These are phyloP conservation scores for Teleopsis dalmanni DNA, from an alignment of 1,140 invertebrate genomes.

Conservation along the genomic window DNA sequence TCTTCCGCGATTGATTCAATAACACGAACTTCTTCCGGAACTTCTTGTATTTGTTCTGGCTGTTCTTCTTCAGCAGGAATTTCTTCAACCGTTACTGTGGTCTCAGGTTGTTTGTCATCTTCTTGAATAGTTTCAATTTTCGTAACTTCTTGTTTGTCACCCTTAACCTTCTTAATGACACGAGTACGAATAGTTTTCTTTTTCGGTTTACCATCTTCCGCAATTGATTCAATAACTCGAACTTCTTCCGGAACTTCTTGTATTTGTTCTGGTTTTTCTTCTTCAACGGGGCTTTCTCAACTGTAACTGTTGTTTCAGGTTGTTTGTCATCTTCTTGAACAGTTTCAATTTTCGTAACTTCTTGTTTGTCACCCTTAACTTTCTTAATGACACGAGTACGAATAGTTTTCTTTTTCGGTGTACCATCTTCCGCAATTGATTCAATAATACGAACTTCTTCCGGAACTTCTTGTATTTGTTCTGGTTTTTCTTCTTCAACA, in stretches of 20 bases:
- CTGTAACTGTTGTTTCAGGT: constrained; percentile 27
- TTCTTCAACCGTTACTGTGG: constrained; percentile 9
- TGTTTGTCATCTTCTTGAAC: constrained; percentile 37
- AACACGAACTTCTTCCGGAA: constrained; percentile 22
- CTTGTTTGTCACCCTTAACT: constrained; percentile 31
- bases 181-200: constrained; percentile 27
- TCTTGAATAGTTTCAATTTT: constrained; percentile 39
- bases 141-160: constrained; percentile 37
- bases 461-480: constrained; percentile 17
- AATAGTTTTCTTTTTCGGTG: constrained; percentile 33
- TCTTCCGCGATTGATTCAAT: background rate
- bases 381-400: constrained; percentile 37
- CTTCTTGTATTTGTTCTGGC: constrained; percentile 17
- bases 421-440: constrained; percentile 23
- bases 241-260: constrained; percentile 26
- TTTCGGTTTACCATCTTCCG: constrained; percentile 25
- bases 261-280: constrained; percentile 15
- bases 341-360: constrained; percentile 35
- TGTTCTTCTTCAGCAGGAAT: constrained; percentile 15
- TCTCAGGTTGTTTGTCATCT: constrained; percentile 23
- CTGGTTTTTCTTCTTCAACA: constrained; percentile 5
- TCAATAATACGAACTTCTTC: constrained; percentile 18
- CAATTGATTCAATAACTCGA: constrained; percentile 17
- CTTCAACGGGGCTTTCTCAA: constrained; percentile 14
- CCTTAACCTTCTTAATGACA: constrained; percentile 25